A percentile compares a stretch with the other conserved stretches of the same genome.
Evolutionary conservation across 2,113 vertebrate species (phyloP).

Genomic region (Xerus inauris): DNA sequence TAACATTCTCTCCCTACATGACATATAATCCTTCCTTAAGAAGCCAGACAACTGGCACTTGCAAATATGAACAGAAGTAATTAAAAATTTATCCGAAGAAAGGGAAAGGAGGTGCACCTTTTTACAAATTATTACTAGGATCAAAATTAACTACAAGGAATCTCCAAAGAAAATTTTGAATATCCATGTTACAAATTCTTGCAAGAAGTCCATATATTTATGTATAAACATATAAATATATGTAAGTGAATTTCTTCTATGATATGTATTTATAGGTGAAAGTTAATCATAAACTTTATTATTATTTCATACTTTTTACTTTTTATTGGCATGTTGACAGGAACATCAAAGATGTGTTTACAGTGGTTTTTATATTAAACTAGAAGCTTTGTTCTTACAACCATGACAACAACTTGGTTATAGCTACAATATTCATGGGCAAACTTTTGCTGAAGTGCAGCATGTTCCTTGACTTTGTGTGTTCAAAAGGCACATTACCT

Average conservation of each 20-base stretch:
- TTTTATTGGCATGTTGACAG: constrained; percentile 38
- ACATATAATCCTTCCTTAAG: constrained; percentile 30
- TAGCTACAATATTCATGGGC: neutral
- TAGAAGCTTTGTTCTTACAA: constrained; percentile 32
- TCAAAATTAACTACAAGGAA: constrained; percentile 39
- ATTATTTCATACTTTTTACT: neutral
- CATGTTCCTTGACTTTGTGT: constrained; percentile 20
- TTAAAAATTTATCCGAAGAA: constrained; percentile 40
- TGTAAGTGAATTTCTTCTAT: neutral
- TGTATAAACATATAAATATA: neutral
- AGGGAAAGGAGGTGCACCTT: neutral
- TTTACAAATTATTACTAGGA: constrained; percentile 30
- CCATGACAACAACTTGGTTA: neutral
- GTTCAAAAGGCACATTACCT: constrained; percentile 52
- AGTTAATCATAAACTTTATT: constrained; percentile 46
- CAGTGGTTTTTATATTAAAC: constrained; percentile 42
- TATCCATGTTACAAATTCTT: constrained; percentile 25
- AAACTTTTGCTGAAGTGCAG: neutral
- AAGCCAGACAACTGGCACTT: neutral
- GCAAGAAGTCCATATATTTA: constrained; percentile 33
- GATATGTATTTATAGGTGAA: constrained; percentile 14
- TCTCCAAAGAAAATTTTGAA: constrained; percentile 47
- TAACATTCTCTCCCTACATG: neutral
- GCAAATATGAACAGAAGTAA: neutral
- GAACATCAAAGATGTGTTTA: constrained; percentile 53